Conservation (phyloP, 2,888 invertebrate species). For the Drosophila prolongata region DNA sequence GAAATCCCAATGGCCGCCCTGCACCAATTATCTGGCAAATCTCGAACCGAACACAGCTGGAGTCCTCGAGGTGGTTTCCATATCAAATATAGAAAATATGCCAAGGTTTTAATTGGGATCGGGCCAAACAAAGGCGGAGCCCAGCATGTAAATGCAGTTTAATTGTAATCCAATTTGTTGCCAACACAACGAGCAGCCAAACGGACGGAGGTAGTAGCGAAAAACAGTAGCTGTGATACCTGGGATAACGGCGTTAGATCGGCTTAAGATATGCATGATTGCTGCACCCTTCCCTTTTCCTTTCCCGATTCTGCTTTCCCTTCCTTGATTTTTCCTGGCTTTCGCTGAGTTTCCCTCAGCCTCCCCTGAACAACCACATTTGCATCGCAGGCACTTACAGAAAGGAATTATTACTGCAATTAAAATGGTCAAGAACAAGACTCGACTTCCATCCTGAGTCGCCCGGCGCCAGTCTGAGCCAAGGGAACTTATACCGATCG, state of each 20-base stretch:
- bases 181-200: constrained; percentile 53
- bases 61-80: constrained; percentile 31
- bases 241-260: constrained; percentile 69
- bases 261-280: constrained; percentile 69
- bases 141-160: constrained; percentile 76
- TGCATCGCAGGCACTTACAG: constrained; percentile 27
- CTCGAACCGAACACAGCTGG: constrained; percentile 68
- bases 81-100: constrained; percentile 61
- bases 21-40: constrained; percentile 65
- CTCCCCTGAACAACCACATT: constrained; percentile 15
- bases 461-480: constrained; percentile 70
- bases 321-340: constrained; percentile 5
- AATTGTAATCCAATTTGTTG: constrained; percentile 79
- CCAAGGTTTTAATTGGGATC: constrained; percentile 69
- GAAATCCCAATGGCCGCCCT: constrained; percentile 7
- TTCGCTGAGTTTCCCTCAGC: constrained; percentile 2
- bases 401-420: constrained; percentile 47
- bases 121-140: constrained; percentile 52
- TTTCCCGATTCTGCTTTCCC: not conserved
- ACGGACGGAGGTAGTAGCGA: constrained; percentile 7
- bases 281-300: constrained; percentile 60
- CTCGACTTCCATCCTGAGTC: constrained; percentile 43
- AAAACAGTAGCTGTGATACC: constrained; percentile 64
- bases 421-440: constrained; percentile 25
- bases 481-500: constrained; percentile 16